Conservation (phyloP, 2,888 invertebrate genomes). For the Deilephila porcellus region DNA sequence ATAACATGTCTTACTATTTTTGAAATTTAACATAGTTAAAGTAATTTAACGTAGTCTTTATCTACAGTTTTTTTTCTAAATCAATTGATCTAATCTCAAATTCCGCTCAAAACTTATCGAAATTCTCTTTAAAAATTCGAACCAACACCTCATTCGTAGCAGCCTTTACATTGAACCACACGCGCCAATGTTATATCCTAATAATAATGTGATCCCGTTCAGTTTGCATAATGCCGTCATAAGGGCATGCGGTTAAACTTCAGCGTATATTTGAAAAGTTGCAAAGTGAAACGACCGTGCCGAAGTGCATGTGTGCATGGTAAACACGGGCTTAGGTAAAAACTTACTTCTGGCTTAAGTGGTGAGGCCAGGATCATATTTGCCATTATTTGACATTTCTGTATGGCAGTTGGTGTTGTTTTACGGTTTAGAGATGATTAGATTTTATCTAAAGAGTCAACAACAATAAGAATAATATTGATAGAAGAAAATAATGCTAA, state of each 20-base stretch:
- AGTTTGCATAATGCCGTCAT: constrained; percentile 72
- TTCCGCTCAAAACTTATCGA: too few relatives aligned
- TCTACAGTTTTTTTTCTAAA: too few relatives aligned
- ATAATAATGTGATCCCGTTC: constrained; percentile 68
- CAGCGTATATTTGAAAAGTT: constrained; percentile 75
- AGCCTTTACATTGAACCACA: constrained; percentile 33
- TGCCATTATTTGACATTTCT: neutral
- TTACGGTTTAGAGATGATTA: too few relatives aligned
- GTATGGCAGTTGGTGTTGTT: too few relatives aligned
- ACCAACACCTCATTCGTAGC: neutral
- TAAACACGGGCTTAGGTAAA: constrained; percentile 26
- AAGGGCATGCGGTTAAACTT: constrained; percentile 39
- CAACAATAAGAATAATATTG: too few relatives aligned
- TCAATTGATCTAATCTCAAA: too few relatives aligned
- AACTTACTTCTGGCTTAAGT: constrained; percentile 22
- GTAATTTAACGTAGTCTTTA: too few relatives aligned
- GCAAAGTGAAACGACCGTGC: constrained; percentile 57
- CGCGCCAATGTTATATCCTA: constrained; percentile 55
- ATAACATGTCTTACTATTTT: too few relatives aligned
- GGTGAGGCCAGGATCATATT: constrained; percentile 1
- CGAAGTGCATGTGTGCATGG: constrained; percentile 23
- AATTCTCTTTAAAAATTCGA: neutral
- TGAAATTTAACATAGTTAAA: too few relatives aligned
- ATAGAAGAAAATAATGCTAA: too few relatives aligned
- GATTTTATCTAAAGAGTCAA: too few relatives aligned